Percentiles rank a stretch among this genome's conserved stretches.
Conservation (phyloP, 2,797 vertebrate species). For the Pyrocephalus nanus region DNA sequence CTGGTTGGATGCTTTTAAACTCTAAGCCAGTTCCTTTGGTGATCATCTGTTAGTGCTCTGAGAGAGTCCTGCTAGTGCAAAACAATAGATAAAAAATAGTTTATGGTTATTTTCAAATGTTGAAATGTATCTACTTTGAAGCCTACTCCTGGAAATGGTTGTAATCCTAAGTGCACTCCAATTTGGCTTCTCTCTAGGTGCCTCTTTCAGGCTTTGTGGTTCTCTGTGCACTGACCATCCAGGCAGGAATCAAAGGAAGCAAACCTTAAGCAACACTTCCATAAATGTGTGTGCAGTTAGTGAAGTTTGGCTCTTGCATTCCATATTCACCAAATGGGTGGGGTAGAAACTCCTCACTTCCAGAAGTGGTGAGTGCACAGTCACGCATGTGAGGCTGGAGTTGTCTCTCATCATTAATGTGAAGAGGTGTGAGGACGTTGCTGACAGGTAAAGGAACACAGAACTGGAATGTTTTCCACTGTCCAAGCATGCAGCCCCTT, state of each 20-base stretch:
- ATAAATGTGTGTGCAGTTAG: conserved; percentile 15
- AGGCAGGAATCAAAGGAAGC: conserved; percentile 1
- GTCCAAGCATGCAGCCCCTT: not conserved
- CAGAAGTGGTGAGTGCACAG: not conserved
- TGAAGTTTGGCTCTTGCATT: not conserved
- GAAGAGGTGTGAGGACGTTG: not conserved
- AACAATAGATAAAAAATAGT: conserved; percentile 42
- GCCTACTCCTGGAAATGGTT: not conserved
- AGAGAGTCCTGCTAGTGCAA: not conserved
- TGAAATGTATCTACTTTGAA: conserved; percentile 36
- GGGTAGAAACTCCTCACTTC: not conserved
- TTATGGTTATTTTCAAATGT: conserved; percentile 34
- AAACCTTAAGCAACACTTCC: conserved; percentile 19
- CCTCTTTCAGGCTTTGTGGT: conserved; percentile 3
- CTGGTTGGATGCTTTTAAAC: conserved; percentile 8
- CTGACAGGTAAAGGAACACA: conserved; percentile 22
- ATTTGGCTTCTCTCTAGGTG: conserved; percentile 35
- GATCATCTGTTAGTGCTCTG: conserved; percentile 27
- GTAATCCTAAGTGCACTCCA: not conserved
- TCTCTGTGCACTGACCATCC: not conserved
- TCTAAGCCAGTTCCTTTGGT: conserved; percentile 32
- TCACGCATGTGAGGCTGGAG: not conserved
- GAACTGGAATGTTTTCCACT: not conserved
- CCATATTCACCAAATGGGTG: not conserved
- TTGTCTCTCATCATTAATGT: not conserved